Conservation (phyloP, 2,888 invertebrate species). For the Troilus luridus region DNA sequence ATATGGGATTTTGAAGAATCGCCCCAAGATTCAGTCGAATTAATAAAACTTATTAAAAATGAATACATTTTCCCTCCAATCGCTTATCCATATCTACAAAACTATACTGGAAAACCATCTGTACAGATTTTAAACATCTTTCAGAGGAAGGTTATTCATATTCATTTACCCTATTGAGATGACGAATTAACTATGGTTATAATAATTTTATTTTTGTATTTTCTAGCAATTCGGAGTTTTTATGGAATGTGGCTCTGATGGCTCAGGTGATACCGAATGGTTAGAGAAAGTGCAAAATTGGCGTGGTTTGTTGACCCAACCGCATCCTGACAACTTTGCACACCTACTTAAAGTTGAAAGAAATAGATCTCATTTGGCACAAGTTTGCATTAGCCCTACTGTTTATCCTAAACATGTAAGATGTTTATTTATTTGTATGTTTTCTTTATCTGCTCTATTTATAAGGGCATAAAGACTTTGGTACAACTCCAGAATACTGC, state of each 20-base stretch:
- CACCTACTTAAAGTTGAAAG: conserved; percentile 75
- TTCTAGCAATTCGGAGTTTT: conserved; percentile 78
- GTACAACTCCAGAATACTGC: no score
- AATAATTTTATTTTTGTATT: conserved; percentile 14
- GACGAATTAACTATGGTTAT: neutral
- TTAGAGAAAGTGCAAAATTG: conserved; percentile 80
- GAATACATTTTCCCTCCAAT: conserved; percentile 74
- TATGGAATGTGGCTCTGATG: conserved; percentile 77
- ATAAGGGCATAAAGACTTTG: neutral
- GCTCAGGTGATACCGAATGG: conserved; percentile 78
- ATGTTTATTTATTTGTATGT: neutral
- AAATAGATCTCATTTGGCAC: conserved; percentile 73
- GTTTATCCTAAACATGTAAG: conserved; percentile 82
- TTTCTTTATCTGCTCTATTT: neutral
- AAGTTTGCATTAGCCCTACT: conserved; percentile 83
- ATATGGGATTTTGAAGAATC: conserved; percentile 69
- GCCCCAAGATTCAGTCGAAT: conserved; percentile 81
- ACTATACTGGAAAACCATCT: conserved; percentile 51
- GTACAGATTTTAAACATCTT: conserved; percentile 58
- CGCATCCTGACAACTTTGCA: conserved; percentile 84
- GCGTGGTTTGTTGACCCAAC: conserved; percentile 83
- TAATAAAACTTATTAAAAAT: conserved; percentile 82
- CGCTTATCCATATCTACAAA: neutral
- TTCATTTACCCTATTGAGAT: neutral
- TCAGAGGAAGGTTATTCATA: conserved; percentile 59